Base-by-base conservation (phyloP, 2,113 vertebrate species). In the Stigmatopora nigra region DNA sequence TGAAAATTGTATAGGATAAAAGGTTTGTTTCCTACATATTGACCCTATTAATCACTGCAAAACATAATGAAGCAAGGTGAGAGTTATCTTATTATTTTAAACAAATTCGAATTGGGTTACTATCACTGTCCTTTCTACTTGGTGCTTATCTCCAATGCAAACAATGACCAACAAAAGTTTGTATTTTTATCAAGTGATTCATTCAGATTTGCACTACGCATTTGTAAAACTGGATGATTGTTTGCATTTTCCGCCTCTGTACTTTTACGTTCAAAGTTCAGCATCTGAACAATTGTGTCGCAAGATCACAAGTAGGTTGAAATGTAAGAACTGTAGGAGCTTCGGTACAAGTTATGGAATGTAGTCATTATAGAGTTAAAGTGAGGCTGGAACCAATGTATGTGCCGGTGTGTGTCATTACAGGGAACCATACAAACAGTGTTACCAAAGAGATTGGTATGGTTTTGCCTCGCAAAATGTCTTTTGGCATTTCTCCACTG, bases 391-490 rank as follows among this genome's bases (percentile, higher is more conserved):
- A 56, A 17, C 48, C 17, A 19, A 19, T 7, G 12, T 56, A n/a
- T 46, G 45, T 14, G 45, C 13, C 12, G 3, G 45, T 46, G 45
- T 46, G 11, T 48, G 46, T 48, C 14, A 1, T 48, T 14, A 48
- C 46, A 48, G 4, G 5, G 15, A 15, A 22, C 53, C 53, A 56
- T 31, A 20, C 20, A 56, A 56, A 56, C 8, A 41, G 17, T 7
- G 19, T 22, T 15, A 19, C 6, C 38, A 10, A 22, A 46, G 60
- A 44, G 15, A 67, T 49, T 64, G 65, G 46, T 22, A 61, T 49
- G 63, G 52, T 55, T 16, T 48, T 51, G 31, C 64, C 11, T 8
- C 69, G 3, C 38, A 53, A 12, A 1, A 81, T 75, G 81, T 48
- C 63, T 13, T 2, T 11, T 8, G 41, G 45, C 7, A 53, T 65